Evolutionary conservation across 2,888 invertebrate genomes (phyloP).

Genomic region (Melieria picta): DNA sequence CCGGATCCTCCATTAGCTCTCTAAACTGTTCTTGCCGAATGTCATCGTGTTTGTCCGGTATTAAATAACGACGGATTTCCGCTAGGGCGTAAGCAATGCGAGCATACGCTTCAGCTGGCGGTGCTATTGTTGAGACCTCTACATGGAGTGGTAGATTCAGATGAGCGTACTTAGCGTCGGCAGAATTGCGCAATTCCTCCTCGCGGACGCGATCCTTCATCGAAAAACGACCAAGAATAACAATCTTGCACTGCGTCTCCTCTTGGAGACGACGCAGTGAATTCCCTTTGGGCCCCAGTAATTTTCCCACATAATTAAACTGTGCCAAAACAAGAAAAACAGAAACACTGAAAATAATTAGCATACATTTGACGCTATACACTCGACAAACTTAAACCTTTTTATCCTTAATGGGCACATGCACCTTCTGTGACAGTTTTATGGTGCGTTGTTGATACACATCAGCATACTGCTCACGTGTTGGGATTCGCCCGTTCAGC

Average conservation of each 20-base stretch:
- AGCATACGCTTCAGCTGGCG: slow-evolving; percentile 87
- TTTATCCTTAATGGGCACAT: slow-evolving; percentile 67
- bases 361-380: not conserved
- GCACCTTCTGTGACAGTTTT: slow-evolving; percentile 63
- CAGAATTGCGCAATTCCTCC: slow-evolving; percentile 80
- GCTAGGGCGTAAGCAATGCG: slow-evolving; percentile 86
- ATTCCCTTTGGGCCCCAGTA: slow-evolving; percentile 93
- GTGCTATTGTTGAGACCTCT: slow-evolving; percentile 86
- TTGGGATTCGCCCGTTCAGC: slow-evolving; percentile 73
- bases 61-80: slow-evolving; percentile 76
- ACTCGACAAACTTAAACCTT: slow-evolving; percentile 47
- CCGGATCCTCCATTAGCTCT: slow-evolving; percentile 71
- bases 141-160: slow-evolving; percentile 89
- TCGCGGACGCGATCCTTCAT: slow-evolving; percentile 91
- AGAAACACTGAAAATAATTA: not conserved
- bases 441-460: slow-evolving; percentile 73
- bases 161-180: slow-evolving; percentile 90
- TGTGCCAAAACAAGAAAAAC: slow-evolving; percentile 64
- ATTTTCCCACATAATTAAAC: slow-evolving; percentile 96
- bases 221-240: slow-evolving; percentile 91
- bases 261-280: slow-evolving; percentile 92
- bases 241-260: slow-evolving; percentile 96
- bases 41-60: slow-evolving; percentile 77
- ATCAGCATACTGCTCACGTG: slow-evolving; percentile 77
- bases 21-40: slow-evolving; percentile 87